Base-by-base conservation (phyloP, 1,140 invertebrate genomes). In the Danaus melanippus region DNA sequence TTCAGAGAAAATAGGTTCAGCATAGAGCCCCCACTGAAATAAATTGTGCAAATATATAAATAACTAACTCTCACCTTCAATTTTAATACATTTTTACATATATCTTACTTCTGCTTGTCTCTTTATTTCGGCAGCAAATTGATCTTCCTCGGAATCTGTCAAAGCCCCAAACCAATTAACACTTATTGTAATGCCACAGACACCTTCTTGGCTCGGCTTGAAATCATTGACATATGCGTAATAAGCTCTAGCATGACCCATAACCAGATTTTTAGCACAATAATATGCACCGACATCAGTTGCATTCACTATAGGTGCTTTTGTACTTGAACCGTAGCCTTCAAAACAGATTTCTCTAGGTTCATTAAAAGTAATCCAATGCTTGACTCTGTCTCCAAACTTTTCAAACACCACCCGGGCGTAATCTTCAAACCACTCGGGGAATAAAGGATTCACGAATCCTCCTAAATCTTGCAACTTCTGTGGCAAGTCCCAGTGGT, bases 1-100 rank as follows among this genome's bases (percentile, higher is more conserved):
- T 39, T 82, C 61, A 0, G 88, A 88, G 67, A 88, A 92, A 42
- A 92, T 89, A 0, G 91, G 90, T 62, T 90, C 76, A 0, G 88
- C 74, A 40, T 87, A 87, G 72, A 90, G 76, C 7, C 90, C 91
- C 64, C 82, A 87, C 64, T 87, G 59, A 54, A 88, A 90, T 8
- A 76, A 58, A 59, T 49, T 49, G 9, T 40, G 21, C 10, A 2
- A 49, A 49, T 15, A 46, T 21, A 32, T 32, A 9, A 46, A 6
- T 11, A 46, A 46, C 2, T 17, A 7, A 2, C 21, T 32, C 21
- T 32, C 21, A 32, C 21, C 21, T 3, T 32, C 21, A 32, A 32
- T 32, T 32, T 7, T 32, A 32, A 32, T 32, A 32, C 21, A 10
- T 15, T 44, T n/a, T 1, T 3, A 53, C 21, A 51, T 42, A 15